These are phyloP conservation scores for Symphodus melops DNA, from an alignment of 2,113 vertebrate genomes.

Conservation along the genomic window DNA sequence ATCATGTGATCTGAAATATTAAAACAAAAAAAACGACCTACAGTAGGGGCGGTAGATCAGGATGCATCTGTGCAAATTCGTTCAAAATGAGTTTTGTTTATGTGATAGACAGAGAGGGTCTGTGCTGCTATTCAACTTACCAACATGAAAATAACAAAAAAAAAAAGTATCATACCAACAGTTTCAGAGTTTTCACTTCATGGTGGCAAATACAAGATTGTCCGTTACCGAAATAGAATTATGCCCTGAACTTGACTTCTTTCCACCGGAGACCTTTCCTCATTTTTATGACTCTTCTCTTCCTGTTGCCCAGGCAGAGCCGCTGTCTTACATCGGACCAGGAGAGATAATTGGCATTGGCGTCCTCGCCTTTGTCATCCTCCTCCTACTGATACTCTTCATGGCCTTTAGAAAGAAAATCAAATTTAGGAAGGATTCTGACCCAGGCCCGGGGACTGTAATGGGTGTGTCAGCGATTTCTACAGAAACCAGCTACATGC, in stretches of 20 bases:
- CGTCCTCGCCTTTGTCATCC: slow-evolving; percentile 89
- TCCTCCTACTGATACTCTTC: slow-evolving; percentile 89
- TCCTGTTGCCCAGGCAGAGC: slow-evolving; percentile 84
- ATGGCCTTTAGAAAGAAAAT: slow-evolving; percentile 92
- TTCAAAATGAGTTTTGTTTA: not conserved
- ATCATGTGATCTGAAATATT: too few species aligned
- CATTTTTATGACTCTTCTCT: slow-evolving; percentile 8
- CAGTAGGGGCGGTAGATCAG: too few species aligned
- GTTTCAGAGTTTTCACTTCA: slow-evolving; percentile 2
- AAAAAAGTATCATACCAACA: not conserved
- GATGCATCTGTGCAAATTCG: too few species aligned
- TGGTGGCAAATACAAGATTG: not conserved
- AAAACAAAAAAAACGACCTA: too few species aligned
- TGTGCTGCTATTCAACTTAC: not conserved
- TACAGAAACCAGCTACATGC: slow-evolving; percentile 81
- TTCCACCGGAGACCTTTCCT: not conserved
- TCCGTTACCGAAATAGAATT: not conserved
- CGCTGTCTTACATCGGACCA: slow-evolving; percentile 91
- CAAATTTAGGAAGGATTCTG: slow-evolving; percentile 89
- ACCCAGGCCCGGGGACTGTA: slow-evolving; percentile 59
- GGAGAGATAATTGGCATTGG: slow-evolving; percentile 96
- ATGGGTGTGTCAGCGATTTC: slow-evolving; percentile 71
- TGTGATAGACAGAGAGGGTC: not conserved
- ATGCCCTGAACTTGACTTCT: not conserved
- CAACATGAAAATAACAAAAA: not conserved